Conservation (phyloP, 2,113 vertebrate genomes). For the Microcebus lehilahytsara region DNA sequence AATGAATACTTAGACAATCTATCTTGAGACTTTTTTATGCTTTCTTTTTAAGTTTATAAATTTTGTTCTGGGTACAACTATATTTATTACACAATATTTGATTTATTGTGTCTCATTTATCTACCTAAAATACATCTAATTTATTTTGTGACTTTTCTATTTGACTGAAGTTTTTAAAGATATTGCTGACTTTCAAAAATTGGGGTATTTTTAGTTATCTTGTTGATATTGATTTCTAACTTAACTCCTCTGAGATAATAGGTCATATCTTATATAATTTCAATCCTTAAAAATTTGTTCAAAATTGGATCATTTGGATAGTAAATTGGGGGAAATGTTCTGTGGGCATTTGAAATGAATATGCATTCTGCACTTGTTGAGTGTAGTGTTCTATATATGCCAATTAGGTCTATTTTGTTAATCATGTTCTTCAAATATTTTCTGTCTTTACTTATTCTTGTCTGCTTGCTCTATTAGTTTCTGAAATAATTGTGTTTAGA, state of each 20-base stretch:
- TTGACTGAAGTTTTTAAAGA: neutral
- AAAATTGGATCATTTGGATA: neutral
- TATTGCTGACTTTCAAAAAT: neutral
- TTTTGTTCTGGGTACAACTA: neutral
- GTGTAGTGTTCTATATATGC: neutral
- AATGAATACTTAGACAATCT: neutral
- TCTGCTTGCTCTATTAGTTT: neutral
- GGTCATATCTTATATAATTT: neutral
- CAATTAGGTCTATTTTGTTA: neutral
- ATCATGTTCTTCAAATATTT: neutral
- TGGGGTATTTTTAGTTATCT: neutral
- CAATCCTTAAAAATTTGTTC: neutral
- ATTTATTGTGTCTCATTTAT: neutral
- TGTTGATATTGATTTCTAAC: neutral
- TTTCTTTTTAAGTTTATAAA: neutral
- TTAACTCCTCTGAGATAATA: neutral
- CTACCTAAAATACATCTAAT: neutral
- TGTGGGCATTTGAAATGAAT: neutral
- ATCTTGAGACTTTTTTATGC: neutral
- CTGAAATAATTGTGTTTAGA: neutral
- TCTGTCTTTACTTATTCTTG: neutral
- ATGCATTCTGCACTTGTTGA: neutral
- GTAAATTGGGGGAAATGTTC: neutral
- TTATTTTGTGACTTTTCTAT: neutral
- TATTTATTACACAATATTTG: neutral